Evolutionary conservation across 2,797 vertebrate species (phyloP), one percentile per base, ranked within the genome.

Genomic region (Poecile montanus): DNA sequence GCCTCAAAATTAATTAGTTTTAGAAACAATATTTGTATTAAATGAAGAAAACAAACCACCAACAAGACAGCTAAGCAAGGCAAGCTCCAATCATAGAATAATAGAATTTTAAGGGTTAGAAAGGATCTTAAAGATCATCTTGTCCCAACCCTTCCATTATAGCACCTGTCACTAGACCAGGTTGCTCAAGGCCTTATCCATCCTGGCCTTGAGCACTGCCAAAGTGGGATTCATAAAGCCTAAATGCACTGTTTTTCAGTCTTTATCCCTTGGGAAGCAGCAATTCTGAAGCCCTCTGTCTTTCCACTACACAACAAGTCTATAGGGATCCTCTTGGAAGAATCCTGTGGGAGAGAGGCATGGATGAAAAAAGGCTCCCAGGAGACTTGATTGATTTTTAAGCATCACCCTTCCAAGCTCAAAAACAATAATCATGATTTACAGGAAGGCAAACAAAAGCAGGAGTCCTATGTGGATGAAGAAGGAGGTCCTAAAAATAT

Each of bases 1-100:
- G 42, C 45, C 63, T 82, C 56, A 73, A 91, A 83, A 82, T 70
- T 63, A 95, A 94, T 93, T 92, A 89, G 44, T 53, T 92, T 79
- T 87, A 82, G 74, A 79, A 94, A 76, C 9, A 94, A 60, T 89
- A 89, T 94, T 94, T 92, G 9, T 79, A 56, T 60, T 87, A 73
- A 89, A 79, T 48, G 34, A 48, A 67, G 48, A 53, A 95, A 93
- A 89, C 26, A 94, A 89, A 76, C 65, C 8, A 40, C 5, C 26
- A 87, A 16, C 30, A 85, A 72, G 56, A 89, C n/a, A 91, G 51
- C 63, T 76, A 81, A 90, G 17, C n/a, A 53, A 95, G 56, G 29
- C 30, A 85, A 58, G 17, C 34, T 66, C 16, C 8, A 54, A 25
- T 38, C 14, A 65, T 5, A 84, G 17, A 42, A 32, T 42, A 10